Conservation (phyloP, 2,797 vertebrate species). For the Clamator glandarius region DNA sequence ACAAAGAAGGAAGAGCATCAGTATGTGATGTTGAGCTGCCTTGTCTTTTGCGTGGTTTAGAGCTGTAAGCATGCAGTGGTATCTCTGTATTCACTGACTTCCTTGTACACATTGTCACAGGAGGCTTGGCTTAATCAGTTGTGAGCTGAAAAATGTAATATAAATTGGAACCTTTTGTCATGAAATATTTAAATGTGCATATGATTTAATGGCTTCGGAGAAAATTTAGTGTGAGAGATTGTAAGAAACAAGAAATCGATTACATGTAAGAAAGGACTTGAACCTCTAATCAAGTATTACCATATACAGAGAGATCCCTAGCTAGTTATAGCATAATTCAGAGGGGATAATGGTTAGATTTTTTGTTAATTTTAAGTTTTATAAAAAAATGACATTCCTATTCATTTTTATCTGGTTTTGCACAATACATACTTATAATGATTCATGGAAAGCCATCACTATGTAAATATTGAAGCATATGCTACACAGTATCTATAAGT, state of each 20-base stretch:
- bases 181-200: conserved; percentile 64
- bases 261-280: conserved; percentile 56
- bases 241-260: conserved; percentile 69
- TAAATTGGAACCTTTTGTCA: conserved; percentile 63
- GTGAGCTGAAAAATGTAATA: conserved; percentile 60
- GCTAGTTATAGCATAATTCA: conserved; percentile 66
- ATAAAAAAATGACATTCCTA: conserved; percentile 60
- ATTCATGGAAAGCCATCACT: conserved; percentile 32
- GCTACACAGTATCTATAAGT: neutral
- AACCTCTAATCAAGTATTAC: conserved; percentile 65
- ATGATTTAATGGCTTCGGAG: conserved; percentile 66
- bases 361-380: conserved; percentile 65
- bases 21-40: neutral
- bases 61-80: neutral
- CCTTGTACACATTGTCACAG: conserved; percentile 51
- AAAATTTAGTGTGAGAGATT: conserved; percentile 50
- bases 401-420: conserved; percentile 58
- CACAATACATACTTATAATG: conserved; percentile 16
- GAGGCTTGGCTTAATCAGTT: conserved; percentile 66
- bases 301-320: conserved; percentile 45
- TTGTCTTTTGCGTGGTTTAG: neutral
- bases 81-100: conserved; percentile 43
- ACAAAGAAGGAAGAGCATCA: neutral
- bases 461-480: conserved; percentile 57
- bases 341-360: conserved; percentile 50